phyloP scores from a whole-genome alignment of 2,888 invertebrate genomes.

The Eristalinus sepulchralis region DNA sequence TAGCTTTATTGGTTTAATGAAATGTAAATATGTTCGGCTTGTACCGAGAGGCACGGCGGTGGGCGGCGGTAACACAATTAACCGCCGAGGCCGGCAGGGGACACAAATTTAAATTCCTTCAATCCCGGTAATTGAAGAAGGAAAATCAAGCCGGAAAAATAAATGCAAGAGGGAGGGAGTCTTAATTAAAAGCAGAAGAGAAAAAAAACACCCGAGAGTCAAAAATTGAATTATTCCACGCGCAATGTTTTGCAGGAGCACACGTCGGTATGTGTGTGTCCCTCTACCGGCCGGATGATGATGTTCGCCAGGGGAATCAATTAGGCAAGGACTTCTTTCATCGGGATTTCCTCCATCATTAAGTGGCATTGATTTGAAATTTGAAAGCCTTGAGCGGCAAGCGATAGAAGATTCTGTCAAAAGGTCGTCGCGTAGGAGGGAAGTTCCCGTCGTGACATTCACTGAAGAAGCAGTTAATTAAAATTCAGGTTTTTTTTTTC shows the following conservation, averaged over 20 bases:
- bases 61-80: not conserved
- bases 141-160: not conserved
- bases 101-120: not conserved
- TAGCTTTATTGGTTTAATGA: slow-evolving; percentile 40
- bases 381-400: no score
- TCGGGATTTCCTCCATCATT: not conserved
- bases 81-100: not conserved
- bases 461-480: no score
- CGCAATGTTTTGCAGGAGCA: not conserved
- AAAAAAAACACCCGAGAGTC: not conserved
- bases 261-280: not conserved
- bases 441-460: no score
- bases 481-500: no score
- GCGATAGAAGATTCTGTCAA: no score
- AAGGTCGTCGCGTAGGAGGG: no score
- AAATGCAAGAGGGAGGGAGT: not conserved
- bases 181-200: not conserved
- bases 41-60: not conserved
- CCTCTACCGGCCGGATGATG: not conserved
- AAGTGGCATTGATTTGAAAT: not conserved
- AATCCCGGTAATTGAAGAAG: not conserved
- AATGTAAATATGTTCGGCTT: slow-evolving; percentile 22
- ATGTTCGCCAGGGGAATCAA: not conserved
- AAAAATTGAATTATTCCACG: not conserved
- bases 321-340: not conserved